phyloP scores from a whole-genome alignment of 2,113 vertebrate species.

The Promerops cafer region DNA sequence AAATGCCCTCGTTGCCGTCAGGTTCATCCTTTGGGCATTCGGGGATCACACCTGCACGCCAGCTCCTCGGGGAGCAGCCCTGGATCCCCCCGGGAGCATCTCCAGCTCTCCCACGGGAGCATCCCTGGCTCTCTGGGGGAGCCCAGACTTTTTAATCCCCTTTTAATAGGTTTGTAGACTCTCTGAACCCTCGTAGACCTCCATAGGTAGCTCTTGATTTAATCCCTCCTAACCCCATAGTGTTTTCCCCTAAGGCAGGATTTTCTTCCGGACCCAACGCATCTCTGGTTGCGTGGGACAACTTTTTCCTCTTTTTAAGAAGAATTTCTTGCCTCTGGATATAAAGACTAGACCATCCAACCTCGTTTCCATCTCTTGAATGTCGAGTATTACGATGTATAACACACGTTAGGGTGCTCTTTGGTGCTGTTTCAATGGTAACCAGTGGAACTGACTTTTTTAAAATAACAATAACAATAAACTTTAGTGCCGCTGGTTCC shows the following conservation, averaged over 20 bases:
- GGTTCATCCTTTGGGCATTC: background rate
- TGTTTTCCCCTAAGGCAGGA: constrained; percentile 43
- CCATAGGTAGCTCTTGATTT: constrained; percentile 28
- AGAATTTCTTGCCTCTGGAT: constrained; percentile 47
- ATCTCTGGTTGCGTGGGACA: background rate
- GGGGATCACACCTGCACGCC: background rate
- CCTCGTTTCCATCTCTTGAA: constrained; percentile 75
- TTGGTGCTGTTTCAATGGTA: constrained; percentile 75
- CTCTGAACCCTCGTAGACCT: background rate
- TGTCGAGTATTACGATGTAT: constrained; percentile 70
- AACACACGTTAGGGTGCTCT: constrained; percentile 74
- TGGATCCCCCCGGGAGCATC: background rate
- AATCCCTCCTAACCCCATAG: background rate
- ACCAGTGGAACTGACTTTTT: constrained; percentile 62
- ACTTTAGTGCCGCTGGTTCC: constrained; percentile 59
- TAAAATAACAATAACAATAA: constrained; percentile 38
- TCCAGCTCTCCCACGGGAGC: background rate
- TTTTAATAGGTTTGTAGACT: constrained; percentile 31
- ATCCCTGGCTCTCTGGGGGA: background rate
- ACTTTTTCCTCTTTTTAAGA: constrained; percentile 1
- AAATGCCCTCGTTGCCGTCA: background rate
- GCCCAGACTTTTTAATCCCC: constrained; percentile 7
- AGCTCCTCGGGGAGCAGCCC: background rate
- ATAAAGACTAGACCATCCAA: constrained; percentile 53
- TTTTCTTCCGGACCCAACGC: background rate